Percentiles rank a stretch among this genome's conserved stretches.
phyloP scores from a whole-genome alignment of 2,113 vertebrate genomes.

The Upupa epops region DNA sequence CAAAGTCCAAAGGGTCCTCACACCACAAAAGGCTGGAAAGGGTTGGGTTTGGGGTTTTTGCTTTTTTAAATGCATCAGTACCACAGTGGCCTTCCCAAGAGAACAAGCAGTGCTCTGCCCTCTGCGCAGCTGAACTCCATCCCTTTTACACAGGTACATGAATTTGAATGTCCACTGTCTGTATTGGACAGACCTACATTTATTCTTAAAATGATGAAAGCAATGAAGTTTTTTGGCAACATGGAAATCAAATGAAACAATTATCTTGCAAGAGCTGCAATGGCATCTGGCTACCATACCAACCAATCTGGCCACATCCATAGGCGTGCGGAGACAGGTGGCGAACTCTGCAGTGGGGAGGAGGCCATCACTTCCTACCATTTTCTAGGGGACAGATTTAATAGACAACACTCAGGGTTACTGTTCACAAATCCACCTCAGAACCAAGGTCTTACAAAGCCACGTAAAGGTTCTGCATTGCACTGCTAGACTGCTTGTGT shows the following conservation, averaged over 20 bases:
- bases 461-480: background rate
- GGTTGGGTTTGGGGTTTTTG: background rate
- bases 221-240: background rate
- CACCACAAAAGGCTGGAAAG: fast-evolving
- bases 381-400: background rate
- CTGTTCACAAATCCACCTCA: background rate
- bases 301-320: background rate
- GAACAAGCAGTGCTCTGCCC: background rate
- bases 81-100: background rate
- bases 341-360: background rate
- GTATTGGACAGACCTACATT: background rate
- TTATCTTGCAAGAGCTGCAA: background rate
- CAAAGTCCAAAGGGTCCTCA: background rate
- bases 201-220: background rate
- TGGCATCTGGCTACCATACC: background rate
- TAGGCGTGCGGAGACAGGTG: background rate
- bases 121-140: background rate
- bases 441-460: background rate
- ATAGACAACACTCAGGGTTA: background rate
- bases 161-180: background rate
- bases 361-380: background rate
- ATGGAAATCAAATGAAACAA: background rate
- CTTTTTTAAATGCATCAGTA: background rate
- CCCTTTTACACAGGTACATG: background rate
- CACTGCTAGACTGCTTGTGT: fast-evolving